Evolutionary conservation across 2,888 invertebrate species (phyloP), one percentile per base, ranked within the genome.

Genomic region (Eupelmus urozonus): DNA sequence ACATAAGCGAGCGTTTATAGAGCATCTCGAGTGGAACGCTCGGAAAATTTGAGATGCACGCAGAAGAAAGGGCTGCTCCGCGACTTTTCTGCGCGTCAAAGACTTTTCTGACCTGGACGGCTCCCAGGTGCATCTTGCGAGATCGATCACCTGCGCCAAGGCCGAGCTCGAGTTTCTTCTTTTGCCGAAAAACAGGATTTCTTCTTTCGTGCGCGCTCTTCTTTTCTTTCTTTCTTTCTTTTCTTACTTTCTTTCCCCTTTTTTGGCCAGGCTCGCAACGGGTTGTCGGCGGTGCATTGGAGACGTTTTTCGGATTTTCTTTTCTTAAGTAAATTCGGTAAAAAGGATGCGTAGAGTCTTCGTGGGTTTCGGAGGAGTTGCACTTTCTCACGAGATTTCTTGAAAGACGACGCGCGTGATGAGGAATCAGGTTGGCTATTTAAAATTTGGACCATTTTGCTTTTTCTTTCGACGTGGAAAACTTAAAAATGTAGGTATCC

Each of bases 101-200:
- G 69, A 49, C 67, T 69, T 78, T 77, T 78, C 67, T 73, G 45
- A 60, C 55, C 72, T 63, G 53, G n/a, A 11, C 27, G n/a, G 5
- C 63, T 53, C 60, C 80, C 82, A 83, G 83, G 82, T 82, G 82
- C 78, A 45, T 73, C 81, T 59, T 23, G 16, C 67, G 57, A 45
- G 79, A 80, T n/a, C 74, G 59, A 81, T 83, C 85, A 85, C 84
- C 85, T 85, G 85, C 82, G 67, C 20, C 70, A n/a, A 51, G 5
- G 16, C 49, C 20, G 4, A 20, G 20, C 49, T 65, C 70, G 63
- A 45, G 57, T 74, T 78, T 74, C 76, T 78, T 62, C 59, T 82
- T 80, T 83, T 70, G 78, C 70, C n/a, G 62, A 74, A 78, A 62
- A 72, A 57, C 70, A 45, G 80, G 59, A 79, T 75, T 76, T 42